Conservation (phyloP, 2,888 invertebrate species). For the Synergus laeviventris region DNA sequence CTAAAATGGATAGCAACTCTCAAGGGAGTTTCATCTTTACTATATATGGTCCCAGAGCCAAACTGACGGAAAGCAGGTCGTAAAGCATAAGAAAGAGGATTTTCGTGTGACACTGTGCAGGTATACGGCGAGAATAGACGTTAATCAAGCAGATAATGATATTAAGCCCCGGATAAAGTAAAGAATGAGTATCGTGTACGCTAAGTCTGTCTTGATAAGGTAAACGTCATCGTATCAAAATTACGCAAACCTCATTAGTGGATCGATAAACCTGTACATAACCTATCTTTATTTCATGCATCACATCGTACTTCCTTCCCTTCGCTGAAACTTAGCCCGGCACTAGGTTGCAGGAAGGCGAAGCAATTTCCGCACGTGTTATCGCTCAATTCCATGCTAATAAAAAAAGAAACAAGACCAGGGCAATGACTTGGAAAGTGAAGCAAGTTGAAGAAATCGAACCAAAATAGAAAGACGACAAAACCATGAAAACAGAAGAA, state of each 20-base stretch:
- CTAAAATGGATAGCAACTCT: not conserved
- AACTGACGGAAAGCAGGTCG: not conserved
- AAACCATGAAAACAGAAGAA: not conserved
- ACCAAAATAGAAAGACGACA: not conserved
- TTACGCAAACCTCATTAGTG: constrained; percentile 37
- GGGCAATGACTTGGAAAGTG: constrained; percentile 14
- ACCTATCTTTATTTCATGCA: constrained; percentile 40
- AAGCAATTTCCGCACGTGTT: constrained; percentile 39
- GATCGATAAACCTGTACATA: constrained; percentile 38
- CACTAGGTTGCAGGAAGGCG: constrained; percentile 30
- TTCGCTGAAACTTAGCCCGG: constrained; percentile 35
- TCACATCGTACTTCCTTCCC: constrained; percentile 36
- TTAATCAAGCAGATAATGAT: constrained; percentile 13
- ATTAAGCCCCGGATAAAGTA: not conserved
- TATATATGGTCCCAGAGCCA: not conserved
- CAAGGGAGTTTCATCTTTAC: not conserved
- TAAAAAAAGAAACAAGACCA: constrained; percentile 34
- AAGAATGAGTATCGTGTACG: constrained; percentile 34
- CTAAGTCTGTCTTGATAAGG: constrained; percentile 21
- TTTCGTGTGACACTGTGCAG: not conserved
- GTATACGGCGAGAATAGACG: not conserved
- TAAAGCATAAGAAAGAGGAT: not conserved
- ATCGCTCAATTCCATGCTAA: constrained; percentile 38
- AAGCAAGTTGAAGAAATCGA: not conserved
- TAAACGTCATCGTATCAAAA: constrained; percentile 29